phyloP scores from a whole-genome alignment of 2,888 invertebrate species.

The Eugnorisma glareosa region DNA sequence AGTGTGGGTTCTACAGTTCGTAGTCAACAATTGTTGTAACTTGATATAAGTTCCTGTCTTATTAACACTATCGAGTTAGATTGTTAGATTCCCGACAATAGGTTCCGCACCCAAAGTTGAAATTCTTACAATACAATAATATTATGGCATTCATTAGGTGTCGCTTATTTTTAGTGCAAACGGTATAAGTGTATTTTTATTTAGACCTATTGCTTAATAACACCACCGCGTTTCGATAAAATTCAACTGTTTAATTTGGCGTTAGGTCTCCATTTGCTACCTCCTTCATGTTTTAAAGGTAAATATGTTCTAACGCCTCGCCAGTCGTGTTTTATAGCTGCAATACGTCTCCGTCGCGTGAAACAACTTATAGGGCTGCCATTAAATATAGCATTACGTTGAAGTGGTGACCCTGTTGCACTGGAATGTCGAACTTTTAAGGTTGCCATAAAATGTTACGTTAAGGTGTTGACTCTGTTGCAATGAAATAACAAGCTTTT shows the following conservation, averaged over 20 bases:
- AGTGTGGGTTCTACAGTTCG: background rate
- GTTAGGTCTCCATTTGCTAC: slow-evolving; percentile 9
- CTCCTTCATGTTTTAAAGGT: slow-evolving; percentile 25
- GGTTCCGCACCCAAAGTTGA: background rate
- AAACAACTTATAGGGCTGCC: slow-evolving; percentile 43
- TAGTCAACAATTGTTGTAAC: background rate
- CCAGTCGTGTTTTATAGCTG: slow-evolving; percentile 45
- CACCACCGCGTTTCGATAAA: background rate
- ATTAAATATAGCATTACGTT: slow-evolving; percentile 29
- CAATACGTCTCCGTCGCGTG: slow-evolving; percentile 44
- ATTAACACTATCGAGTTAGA: background rate
- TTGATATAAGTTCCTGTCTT: background rate
- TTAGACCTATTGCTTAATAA: background rate
- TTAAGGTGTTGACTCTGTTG: background rate
- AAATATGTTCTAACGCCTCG: slow-evolving; percentile 49
- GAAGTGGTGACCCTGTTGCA: slow-evolving; percentile 7
- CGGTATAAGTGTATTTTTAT: background rate
- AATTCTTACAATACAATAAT: too few relatives aligned
- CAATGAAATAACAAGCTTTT: background rate
- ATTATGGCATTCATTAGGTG: too few relatives aligned
- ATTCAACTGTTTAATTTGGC: background rate
- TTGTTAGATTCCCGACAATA: background rate
- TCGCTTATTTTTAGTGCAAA: too few relatives aligned
- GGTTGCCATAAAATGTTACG: background rate
- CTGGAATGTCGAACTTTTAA: background rate